Evolutionary conservation across 2,888 invertebrate genomes (phyloP), one percentile per base, ranked within the genome.

Genomic region (Coleophora flavipennella): DNA sequence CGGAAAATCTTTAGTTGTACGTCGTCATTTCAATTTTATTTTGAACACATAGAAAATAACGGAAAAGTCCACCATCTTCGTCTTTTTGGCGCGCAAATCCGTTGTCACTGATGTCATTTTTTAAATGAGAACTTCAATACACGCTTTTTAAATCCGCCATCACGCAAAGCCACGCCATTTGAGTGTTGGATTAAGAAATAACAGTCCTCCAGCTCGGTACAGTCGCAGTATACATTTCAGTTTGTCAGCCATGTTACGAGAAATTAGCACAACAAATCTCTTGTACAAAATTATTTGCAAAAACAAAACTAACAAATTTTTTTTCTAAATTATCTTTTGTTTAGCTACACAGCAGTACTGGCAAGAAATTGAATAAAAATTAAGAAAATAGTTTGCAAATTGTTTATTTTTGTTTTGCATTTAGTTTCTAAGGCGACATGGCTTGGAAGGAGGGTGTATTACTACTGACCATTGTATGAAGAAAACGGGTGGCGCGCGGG

Each of bases 401-500:
- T 77, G 79, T 81, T 83, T 81, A 76, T 81, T 80, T 80, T 80
- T 80, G 80, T 83, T 81, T 79, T 69, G 77, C 57, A 55, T 61
- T 56, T 44, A 68, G 83, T 81, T 80, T 74, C 83, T 81, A 80
- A 73, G 83, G 76, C 75, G 77, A 67, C 65, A 66, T 69, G 55
- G 61, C 70, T 69, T 63, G 63, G 56, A 69, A 76, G 80, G 73
- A 69, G 64, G 73, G 63, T 64, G 60, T 65, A 53, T 58, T 67
- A 61, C 66, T 65, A 83, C 83, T 83, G 83, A 81, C 83, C 83
- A 68, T 62, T 66, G 68, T 72, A 59, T 62, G 69, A 77, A 77
- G 79, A 74, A 79, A 70, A 57, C 60, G 68, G 75, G 68, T 57
- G 59, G 51, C 45, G 31, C n/a, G n/a, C n/a, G 55, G 60, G 56